phyloP scores from a whole-genome alignment of 2,888 invertebrate species.

The Monoplex corrugatus region DNA sequence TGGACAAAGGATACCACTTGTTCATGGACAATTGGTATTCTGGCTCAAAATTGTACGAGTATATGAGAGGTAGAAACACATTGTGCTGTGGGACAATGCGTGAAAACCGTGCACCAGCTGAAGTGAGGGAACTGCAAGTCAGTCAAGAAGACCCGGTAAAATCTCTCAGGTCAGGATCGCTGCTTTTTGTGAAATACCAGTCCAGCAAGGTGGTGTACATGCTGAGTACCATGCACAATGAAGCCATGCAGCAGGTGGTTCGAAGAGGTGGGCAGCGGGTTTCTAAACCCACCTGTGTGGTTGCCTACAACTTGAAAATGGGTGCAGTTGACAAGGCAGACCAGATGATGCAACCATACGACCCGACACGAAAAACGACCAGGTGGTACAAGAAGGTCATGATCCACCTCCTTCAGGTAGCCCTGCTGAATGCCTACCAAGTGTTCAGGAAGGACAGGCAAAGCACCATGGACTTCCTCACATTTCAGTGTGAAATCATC shows the following conservation, averaged over 20 bases:
- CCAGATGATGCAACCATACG: conserved; percentile 7
- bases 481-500: neutral
- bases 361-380: conserved; percentile 26
- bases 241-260: neutral
- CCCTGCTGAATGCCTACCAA: neutral
- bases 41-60: neutral
- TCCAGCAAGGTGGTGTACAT: neutral
- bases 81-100: conserved; percentile 41
- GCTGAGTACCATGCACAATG: neutral
- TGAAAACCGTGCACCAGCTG: conserved; percentile 32
- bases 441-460: neutral
- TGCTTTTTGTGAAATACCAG: neutral
- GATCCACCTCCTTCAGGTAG: neutral
- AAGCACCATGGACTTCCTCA: neutral
- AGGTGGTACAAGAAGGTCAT: conserved; percentile 43
- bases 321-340: neutral
- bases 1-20: neutral
- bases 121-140: neutral
- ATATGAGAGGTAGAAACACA: neutral
- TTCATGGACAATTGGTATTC: conserved; percentile 26
- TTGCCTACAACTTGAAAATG: conserved; percentile 11
- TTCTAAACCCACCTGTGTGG: neutral
- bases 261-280: neutral
- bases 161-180: neutral
- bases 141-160: neutral